Conservation (phyloP, 2,113 vertebrate genomes). For the Psephotus haematonotus region DNA sequence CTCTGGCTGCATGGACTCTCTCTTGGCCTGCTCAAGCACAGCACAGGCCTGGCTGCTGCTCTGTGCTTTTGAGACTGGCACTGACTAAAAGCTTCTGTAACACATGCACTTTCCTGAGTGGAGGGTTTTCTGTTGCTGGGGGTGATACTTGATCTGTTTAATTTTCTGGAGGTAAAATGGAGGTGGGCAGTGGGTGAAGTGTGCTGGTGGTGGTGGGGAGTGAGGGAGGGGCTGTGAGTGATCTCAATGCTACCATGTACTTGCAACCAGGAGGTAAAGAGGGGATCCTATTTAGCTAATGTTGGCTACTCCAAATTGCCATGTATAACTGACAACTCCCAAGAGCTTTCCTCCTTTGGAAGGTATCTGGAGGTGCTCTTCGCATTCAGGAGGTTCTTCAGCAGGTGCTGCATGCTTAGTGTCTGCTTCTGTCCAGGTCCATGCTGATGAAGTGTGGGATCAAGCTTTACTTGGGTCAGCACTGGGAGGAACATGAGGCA, state of each 20-base stretch:
- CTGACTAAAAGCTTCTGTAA: neutral
- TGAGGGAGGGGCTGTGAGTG: fast-evolving
- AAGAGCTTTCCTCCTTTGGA: neutral
- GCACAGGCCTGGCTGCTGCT: fast-evolving
- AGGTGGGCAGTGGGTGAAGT: neutral
- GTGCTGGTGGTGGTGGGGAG: neutral
- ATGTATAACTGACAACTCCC: neutral
- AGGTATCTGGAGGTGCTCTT: neutral
- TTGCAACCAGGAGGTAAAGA: neutral
- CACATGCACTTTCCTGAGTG: fast-evolving
- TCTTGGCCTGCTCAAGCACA: neutral
- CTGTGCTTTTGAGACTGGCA: fast-evolving
- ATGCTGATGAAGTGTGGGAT: fast-evolving
- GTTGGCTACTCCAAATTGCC: neutral
- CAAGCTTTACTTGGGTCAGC: neutral
- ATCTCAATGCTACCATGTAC: too few species aligned
- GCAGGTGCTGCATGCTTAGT: neutral
- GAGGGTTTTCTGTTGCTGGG: too few species aligned
- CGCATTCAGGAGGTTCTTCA: neutral
- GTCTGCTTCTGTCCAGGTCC: neutral
- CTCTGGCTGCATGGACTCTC: fast-evolving
- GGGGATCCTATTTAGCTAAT: neutral
- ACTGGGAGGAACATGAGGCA: neutral
- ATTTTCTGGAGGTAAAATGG: neutral
- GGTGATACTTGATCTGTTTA: fast-evolving